These are phyloP conservation scores for Oreotrochilus melanogaster DNA, from an alignment of 2,113 vertebrate species.

Conservation along the genomic window DNA sequence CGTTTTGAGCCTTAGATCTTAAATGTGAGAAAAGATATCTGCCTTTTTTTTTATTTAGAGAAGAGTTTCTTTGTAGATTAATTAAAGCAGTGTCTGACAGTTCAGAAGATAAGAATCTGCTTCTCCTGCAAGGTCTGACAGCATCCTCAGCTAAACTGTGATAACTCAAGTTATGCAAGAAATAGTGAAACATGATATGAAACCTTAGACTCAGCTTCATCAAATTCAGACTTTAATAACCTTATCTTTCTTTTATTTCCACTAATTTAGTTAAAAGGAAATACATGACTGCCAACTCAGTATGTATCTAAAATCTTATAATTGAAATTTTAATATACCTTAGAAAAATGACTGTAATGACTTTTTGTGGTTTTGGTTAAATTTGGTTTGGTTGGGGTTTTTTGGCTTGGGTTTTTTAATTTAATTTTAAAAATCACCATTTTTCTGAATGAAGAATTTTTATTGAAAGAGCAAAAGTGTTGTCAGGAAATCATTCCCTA, in stretches of 20 bases:
- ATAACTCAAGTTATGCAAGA: background rate
- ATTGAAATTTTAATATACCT: background rate
- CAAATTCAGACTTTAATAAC: background rate
- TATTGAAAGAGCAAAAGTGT: background rate
- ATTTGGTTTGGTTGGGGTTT: background rate
- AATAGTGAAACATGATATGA: background rate
- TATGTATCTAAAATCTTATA: background rate
- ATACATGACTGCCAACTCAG: background rate
- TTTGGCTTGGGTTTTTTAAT: background rate
- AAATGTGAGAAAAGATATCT: slow-evolving; percentile 16
- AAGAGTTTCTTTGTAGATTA: slow-evolving; percentile 22
- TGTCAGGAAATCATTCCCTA: background rate
- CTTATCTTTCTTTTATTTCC: background rate
- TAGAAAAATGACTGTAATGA: background rate
- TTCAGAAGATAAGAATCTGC: slow-evolving; percentile 15
- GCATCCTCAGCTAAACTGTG: background rate
- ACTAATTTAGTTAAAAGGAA: slow-evolving; percentile 18
- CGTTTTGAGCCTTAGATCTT: slow-evolving; percentile 42
- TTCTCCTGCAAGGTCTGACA: slow-evolving; percentile 50
- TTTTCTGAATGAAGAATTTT: background rate
- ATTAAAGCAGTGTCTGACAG: slow-evolving; percentile 58
- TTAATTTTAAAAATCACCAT: background rate
- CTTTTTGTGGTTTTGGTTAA: background rate
- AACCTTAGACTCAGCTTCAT: background rate
- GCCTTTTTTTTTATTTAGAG: slow-evolving; percentile 31